Conservation (phyloP, 2,797 vertebrate species). For the Gymnothorax javanicus region DNA sequence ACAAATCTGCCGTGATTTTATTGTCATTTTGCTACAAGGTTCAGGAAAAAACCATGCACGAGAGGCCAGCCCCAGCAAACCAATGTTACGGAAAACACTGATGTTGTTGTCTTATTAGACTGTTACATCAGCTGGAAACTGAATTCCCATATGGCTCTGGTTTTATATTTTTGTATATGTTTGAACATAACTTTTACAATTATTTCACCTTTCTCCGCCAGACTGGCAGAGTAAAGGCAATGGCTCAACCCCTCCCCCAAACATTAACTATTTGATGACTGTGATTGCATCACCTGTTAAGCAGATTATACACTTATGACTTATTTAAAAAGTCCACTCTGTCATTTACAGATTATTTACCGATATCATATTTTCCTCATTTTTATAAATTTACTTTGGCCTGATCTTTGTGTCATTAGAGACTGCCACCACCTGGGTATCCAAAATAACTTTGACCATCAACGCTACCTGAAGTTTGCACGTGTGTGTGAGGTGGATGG, state of each 20-base stretch:
- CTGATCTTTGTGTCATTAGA: slow-evolving; percentile 59
- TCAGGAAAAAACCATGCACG: too few relatives aligned
- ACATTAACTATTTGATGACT: background rate
- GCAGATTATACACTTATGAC: background rate
- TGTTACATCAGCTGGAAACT: too few relatives aligned
- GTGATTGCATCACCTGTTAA: background rate
- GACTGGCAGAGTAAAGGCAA: background rate
- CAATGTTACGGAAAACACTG: too few relatives aligned
- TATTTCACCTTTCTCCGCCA: too few relatives aligned
- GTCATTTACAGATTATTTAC: background rate
- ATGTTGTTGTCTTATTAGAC: too few relatives aligned
- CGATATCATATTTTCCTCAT: background rate
- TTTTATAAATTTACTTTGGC: background rate
- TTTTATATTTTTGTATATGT: too few relatives aligned
- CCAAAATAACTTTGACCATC: slow-evolving; percentile 92
- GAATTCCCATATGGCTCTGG: too few relatives aligned
- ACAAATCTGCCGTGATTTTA: too few relatives aligned
- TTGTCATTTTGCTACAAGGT: too few relatives aligned
- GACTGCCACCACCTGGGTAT: slow-evolving; percentile 95
- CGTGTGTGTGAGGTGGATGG: slow-evolving; percentile 83
- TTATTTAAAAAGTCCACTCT: background rate
- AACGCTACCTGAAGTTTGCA: slow-evolving; percentile 85
- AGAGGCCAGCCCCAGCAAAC: too few relatives aligned
- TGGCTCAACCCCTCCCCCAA: background rate
- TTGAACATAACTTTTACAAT: too few relatives aligned